Percentiles rank a stretch among this genome's conserved stretches.
phyloP scores from a whole-genome alignment of 2,888 invertebrate species.

The Agrilus biguttatus region DNA sequence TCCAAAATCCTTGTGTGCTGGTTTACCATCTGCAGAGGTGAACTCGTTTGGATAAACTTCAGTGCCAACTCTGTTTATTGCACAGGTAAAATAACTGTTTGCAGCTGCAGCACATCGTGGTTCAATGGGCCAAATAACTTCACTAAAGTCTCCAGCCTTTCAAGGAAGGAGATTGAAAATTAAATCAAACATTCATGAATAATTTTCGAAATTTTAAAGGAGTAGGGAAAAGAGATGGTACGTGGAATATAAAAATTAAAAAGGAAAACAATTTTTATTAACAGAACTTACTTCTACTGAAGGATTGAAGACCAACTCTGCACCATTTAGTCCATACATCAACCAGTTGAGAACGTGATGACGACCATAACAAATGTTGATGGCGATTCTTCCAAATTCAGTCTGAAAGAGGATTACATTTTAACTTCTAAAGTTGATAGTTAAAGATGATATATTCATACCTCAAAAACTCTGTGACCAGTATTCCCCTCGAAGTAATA shows the following conservation, averaged over 20 bases:
- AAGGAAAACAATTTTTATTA: neutral
- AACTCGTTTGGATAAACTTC: conserved; percentile 71
- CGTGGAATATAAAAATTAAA: too few species aligned
- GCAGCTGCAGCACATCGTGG: conserved; percentile 93
- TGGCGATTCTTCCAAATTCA: conserved; percentile 71
- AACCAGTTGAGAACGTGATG: conserved; percentile 98
- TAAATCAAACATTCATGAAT: neutral
- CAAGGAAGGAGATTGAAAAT: neutral
- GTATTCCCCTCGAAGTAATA: conserved; percentile 90
- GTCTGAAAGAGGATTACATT: conserved; percentile 34
- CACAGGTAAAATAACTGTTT: conserved; percentile 87
- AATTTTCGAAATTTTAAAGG: neutral
- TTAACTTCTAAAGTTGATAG: too few species aligned
- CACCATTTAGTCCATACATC: conserved; percentile 92
- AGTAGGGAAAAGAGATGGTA: neutral
- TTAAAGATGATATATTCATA: too few species aligned
- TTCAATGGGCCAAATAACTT: conserved; percentile 91
- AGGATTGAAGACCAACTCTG: conserved; percentile 98
- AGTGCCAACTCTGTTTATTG: conserved; percentile 85
- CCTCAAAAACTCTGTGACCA: conserved; percentile 69
- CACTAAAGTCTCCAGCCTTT: conserved; percentile 51
- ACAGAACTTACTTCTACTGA: conserved; percentile 65
- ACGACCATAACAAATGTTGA: conserved; percentile 96
- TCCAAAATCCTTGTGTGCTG: conserved; percentile 67
- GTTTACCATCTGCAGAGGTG: conserved; percentile 67